Percentiles rank a stretch among this genome's conserved stretches.
Conservation (phyloP, 2,113 vertebrate genomes). For the Seriola rivoliana region DNA sequence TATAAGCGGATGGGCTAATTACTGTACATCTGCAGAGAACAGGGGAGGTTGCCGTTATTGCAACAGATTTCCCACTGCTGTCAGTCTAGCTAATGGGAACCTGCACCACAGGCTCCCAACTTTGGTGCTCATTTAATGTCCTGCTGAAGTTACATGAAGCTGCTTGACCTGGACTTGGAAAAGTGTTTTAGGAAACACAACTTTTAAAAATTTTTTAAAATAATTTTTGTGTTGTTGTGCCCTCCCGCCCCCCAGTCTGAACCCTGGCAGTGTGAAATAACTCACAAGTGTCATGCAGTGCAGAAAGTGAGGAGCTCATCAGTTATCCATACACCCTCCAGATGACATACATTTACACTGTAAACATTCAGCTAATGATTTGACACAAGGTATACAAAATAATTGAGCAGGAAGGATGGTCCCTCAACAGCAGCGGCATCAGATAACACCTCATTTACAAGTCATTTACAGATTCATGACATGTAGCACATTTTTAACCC, state of each 20-base stretch:
- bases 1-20: slow-evolving; percentile 79
- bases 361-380: slow-evolving; percentile 48
- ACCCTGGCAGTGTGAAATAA: background rate
- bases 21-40: slow-evolving; percentile 78
- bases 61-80: slow-evolving; percentile 69
- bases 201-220: slow-evolving; percentile 16
- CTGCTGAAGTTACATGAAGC: slow-evolving; percentile 64
- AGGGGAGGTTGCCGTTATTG: slow-evolving; percentile 65
- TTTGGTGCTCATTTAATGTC: slow-evolving; percentile 61
- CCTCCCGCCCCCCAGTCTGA: slow-evolving; percentile 9
- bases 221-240: background rate
- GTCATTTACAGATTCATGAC: background rate
- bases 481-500: background rate
- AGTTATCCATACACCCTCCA: slow-evolving; percentile 22
- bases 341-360: slow-evolving; percentile 30
- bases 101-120: slow-evolving; percentile 51
- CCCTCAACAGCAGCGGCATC: background rate
- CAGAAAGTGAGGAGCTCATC: slow-evolving; percentile 41
- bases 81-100: slow-evolving; percentile 74
- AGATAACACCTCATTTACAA: slow-evolving; percentile 11
- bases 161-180: slow-evolving; percentile 61
- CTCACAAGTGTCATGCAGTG: slow-evolving; percentile 23
- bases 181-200: slow-evolving; percentile 13
- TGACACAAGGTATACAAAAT: slow-evolving; percentile 27
- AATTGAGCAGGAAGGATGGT: slow-evolving; percentile 6